phyloP scores from a whole-genome alignment of 2,888 invertebrate species.

The Rapana venosa region DNA sequence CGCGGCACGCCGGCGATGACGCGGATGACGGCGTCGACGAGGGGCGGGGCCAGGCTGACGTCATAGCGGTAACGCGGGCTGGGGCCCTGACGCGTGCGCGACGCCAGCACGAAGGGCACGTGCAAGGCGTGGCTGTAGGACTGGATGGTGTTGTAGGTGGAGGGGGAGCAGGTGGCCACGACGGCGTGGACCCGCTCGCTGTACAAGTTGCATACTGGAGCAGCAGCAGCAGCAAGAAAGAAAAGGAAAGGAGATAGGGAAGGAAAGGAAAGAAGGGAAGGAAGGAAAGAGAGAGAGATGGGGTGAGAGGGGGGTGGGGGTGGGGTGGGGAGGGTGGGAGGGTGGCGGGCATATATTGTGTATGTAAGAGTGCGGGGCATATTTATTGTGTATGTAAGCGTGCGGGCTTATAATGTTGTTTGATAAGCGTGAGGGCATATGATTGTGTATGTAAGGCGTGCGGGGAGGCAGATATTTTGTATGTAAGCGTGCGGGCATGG shows the following conservation, averaged over 20 bases:
- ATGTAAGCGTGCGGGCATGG: no score
- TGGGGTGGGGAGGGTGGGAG: neutral
- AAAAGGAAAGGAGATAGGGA: no score
- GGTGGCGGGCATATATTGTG: neutral
- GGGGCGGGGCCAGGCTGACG: slow-evolving; percentile 90
- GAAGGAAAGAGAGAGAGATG: no score
- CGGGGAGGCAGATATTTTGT: no score
- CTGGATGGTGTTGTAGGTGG: slow-evolving; percentile 71
- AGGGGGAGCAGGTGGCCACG: slow-evolving; percentile 66
- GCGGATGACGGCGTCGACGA: slow-evolving; percentile 96
- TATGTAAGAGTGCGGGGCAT: no score
- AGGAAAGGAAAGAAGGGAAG: no score
- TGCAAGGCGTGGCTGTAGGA: slow-evolving; percentile 72
- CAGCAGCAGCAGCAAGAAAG: no score
- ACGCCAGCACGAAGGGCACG: slow-evolving; percentile 72
- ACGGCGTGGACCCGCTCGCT: slow-evolving; percentile 67
- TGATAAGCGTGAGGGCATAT: no score
- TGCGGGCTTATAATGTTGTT: no score
- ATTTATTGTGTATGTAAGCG: no score
- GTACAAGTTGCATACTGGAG: slow-evolving; percentile 72
- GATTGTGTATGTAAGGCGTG: no score
- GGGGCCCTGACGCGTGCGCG: slow-evolving; percentile 62
- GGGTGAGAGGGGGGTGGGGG: neutral
- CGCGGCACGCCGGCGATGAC: slow-evolving; percentile 91
- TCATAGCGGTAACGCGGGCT: slow-evolving; percentile 62